Percentiles rank a stretch among this genome's conserved stretches.
These are phyloP conservation scores for Drosophila rubida DNA, from an alignment of 2,888 invertebrate genomes.

Conservation along the genomic window DNA sequence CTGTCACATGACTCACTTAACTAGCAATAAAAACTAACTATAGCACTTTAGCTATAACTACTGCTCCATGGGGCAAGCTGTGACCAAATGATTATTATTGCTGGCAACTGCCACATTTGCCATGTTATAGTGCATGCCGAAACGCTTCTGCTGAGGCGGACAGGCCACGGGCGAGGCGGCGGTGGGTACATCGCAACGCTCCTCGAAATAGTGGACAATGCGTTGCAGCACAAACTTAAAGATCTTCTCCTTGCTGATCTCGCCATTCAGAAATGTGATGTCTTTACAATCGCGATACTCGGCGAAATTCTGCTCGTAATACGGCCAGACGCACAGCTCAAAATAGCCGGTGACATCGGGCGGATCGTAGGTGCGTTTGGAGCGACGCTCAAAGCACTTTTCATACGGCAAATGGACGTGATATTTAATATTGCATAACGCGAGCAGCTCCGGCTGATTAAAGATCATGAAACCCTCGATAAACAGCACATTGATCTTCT, in stretches of 20 bases:
- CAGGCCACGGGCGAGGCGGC: conserved; percentile 52
- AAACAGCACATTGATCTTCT: conserved; percentile 87
- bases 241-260: conserved; percentile 82
- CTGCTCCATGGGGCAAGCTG: conserved; percentile 82
- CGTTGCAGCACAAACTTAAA: conserved; percentile 82
- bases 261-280: conserved; percentile 83
- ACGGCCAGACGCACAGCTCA: conserved; percentile 95
- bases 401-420: conserved; percentile 90
- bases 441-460: conserved; percentile 88
- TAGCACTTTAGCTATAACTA: conserved; percentile 37
- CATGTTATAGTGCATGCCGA: conserved; percentile 62
- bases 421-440: conserved; percentile 90
- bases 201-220: conserved; percentile 80
- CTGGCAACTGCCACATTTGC: conserved; percentile 11
- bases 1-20: conserved; percentile 20
- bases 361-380: conserved; percentile 90
- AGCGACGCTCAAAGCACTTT: conserved; percentile 88
- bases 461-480: conserved; percentile 92
- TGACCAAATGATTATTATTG: conserved; percentile 58
- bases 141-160: conserved; percentile 79
- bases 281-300: conserved; percentile 84
- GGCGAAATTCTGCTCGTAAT: conserved; percentile 88
- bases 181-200: conserved; percentile 73
- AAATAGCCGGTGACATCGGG: conserved; percentile 95
- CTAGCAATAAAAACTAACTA: conserved; percentile 20